Evolutionary conservation across 2,888 invertebrate genomes (phyloP).

Genomic region (Acleris holmiana): DNA sequence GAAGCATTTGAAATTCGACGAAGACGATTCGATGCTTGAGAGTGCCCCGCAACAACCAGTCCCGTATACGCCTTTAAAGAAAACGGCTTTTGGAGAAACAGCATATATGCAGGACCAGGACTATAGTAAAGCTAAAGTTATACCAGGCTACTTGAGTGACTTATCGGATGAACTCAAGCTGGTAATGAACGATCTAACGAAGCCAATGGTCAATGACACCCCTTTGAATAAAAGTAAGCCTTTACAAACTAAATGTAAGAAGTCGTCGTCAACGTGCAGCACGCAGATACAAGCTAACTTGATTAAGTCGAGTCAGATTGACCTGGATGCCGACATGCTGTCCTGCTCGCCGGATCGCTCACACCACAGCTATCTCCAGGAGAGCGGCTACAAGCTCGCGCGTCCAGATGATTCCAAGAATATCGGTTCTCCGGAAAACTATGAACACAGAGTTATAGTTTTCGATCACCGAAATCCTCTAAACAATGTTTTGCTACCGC

Average conservation of each 20-base stretch:
- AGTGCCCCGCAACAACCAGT: conserved; percentile 37
- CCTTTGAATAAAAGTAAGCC: too few species aligned
- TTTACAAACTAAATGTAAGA: too few species aligned
- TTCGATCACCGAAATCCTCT: conserved; percentile 71
- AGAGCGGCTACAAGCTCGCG: conserved; percentile 19
- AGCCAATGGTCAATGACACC: conserved; percentile 60
- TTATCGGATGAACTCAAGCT: conserved; percentile 66
- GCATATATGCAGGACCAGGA: conserved; percentile 48
- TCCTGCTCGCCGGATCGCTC: conserved; percentile 46
- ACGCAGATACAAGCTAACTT: conserved; percentile 68
- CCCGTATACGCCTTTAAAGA: conserved; percentile 55
- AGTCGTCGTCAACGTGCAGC: conserved; percentile 52
- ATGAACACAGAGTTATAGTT: conserved; percentile 43
- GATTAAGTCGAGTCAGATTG: conserved; percentile 68
- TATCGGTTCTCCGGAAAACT: neutral
- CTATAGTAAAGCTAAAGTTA: conserved; percentile 47
- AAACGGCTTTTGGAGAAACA: conserved; percentile 61
- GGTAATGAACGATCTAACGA: conserved; percentile 70
- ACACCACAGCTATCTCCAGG: conserved; percentile 31
- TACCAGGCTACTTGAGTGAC: conserved; percentile 64
- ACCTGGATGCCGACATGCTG: conserved; percentile 50
- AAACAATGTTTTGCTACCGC: conserved; percentile 62
- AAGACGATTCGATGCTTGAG: conserved; percentile 59
- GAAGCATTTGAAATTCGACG: conserved; percentile 69
- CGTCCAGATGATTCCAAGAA: conserved; percentile 5